phyloP scores from a whole-genome alignment of 2,797 vertebrate genomes.

The Synanceia verrucosa region DNA sequence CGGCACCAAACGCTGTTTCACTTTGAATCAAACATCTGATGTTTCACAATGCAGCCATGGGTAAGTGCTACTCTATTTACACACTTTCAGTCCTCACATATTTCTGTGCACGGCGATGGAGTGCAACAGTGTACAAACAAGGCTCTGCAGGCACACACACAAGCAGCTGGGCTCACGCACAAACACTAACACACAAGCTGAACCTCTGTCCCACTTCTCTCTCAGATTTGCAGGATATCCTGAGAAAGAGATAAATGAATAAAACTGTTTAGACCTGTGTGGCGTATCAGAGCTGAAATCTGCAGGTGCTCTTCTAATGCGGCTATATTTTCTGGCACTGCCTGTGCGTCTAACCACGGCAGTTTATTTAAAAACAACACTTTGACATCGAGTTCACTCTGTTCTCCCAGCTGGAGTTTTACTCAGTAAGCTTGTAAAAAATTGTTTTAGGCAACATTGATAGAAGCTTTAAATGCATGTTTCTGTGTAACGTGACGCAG shows the following conservation, averaged over 20 bases:
- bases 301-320: conserved; percentile 59
- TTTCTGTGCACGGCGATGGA: conserved; percentile 5
- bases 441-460: neutral
- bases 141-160: neutral
- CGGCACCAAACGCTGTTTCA: conserved; percentile 22
- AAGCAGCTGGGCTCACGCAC: conserved; percentile 4
- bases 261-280: conserved; percentile 37
- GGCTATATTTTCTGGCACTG: conserved; percentile 23
- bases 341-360: conserved; percentile 30
- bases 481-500: neutral
- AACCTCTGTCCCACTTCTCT: conserved; percentile 55
- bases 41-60: conserved; percentile 2
- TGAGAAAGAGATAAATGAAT: conserved; percentile 61
- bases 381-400: conserved; percentile 18
- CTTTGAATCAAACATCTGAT: conserved; percentile 28
- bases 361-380: conserved; percentile 42
- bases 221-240: conserved; percentile 71
- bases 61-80: conserved; percentile 2
- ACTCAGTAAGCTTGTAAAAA: neutral
- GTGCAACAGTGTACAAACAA: conserved; percentile 17
- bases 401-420: conserved; percentile 27
- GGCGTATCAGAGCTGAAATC: conserved; percentile 39
- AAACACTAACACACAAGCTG: conserved; percentile 18
- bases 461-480: neutral
- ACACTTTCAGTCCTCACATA: conserved; percentile 9